Evolutionary conservation across 2,113 vertebrate genomes (phyloP).

Genomic region (Ceuthmochares aereus): DNA sequence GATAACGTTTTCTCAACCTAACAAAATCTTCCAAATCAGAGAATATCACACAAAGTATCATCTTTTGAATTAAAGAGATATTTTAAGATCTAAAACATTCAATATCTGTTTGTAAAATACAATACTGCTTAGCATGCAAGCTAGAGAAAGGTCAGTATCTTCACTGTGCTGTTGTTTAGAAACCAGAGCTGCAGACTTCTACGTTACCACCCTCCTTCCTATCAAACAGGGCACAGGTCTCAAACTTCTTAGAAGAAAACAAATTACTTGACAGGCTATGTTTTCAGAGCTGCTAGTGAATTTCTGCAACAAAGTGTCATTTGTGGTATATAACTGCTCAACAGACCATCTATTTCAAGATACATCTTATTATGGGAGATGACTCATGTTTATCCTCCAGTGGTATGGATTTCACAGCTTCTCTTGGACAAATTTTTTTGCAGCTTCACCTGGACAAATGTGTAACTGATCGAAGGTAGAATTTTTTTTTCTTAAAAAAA

Average conservation of each 20-base stretch:
- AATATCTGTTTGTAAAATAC: not conserved
- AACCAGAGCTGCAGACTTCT: not conserved
- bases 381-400: not conserved
- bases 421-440: not conserved
- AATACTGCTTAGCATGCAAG: not conserved
- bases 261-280: not conserved
- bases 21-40: not conserved
- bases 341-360: not conserved
- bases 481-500: not conserved
- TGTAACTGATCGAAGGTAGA: not conserved
- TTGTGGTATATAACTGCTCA: not conserved
- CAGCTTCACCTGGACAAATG: not conserved
- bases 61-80: not conserved
- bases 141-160: not conserved
- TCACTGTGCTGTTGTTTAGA: not conserved
- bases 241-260: not conserved
- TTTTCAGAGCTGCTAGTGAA: not conserved
- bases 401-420: not conserved
- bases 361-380: not conserved
- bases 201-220: not conserved
- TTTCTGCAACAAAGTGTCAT: not conserved
- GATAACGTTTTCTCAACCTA: not conserved
- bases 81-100: not conserved
- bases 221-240: not conserved
- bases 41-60: not conserved